These are phyloP conservation scores for Dromas ardeola DNA, from an alignment of 2,113 vertebrate species.

Conservation along the genomic window DNA sequence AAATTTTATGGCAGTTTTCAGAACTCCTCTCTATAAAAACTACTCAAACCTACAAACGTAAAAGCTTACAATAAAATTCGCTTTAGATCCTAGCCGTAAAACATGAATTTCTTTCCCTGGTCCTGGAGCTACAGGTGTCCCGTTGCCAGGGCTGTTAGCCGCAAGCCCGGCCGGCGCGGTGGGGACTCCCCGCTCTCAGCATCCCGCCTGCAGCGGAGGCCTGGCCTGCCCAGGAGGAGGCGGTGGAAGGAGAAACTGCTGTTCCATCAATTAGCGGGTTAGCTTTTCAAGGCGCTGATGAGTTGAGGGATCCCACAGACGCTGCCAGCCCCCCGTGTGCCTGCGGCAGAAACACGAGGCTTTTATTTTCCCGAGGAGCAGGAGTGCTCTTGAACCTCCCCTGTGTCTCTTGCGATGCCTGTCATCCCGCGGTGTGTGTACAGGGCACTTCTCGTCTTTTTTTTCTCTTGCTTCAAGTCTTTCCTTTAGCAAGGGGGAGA, in stretches of 20 bases:
- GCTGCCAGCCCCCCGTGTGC: neutral
- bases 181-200: neutral
- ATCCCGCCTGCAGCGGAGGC: neutral
- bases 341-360: neutral
- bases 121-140: slow-evolving; percentile 51
- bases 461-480: neutral
- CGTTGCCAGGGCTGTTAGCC: neutral
- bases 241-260: neutral
- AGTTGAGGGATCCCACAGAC: neutral
- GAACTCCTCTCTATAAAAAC: slow-evolving; percentile 82
- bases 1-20: slow-evolving; percentile 81
- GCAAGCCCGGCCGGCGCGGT: neutral
- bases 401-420: neutral
- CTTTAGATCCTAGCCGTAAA: slow-evolving; percentile 76
- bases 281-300: neutral
- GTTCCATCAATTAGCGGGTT: rapidly evolving
- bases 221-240: too few relatives aligned
- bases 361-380: neutral
- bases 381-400: neutral
- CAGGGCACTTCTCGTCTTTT: neutral
- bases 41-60: slow-evolving; percentile 75
- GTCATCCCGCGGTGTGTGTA: too few relatives aligned
- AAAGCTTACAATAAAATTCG: slow-evolving; percentile 83
- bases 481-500: neutral
- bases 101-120: slow-evolving; percentile 48